Evolutionary conservation across 2,888 invertebrate genomes (phyloP), one percentile per base, ranked within the genome.

Genomic region (Ligdia adustata): DNA sequence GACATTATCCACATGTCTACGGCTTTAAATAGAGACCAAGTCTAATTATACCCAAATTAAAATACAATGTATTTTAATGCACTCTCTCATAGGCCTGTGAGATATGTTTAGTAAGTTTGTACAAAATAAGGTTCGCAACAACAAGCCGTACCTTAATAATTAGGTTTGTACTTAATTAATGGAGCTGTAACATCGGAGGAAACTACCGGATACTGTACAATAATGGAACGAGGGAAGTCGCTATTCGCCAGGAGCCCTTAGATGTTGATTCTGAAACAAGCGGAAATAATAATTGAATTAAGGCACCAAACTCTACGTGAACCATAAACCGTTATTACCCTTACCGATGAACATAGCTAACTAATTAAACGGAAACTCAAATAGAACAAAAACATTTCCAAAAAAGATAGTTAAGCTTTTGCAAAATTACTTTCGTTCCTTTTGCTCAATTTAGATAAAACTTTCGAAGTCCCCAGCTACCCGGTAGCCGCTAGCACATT

Each of bases 131-230:
- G 61, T 50, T 66, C 52, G 59, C 46, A 55, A 50, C 59, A 54
- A 42, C 33, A 49, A 58, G 53, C 45, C 32, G 38, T 49, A 42
- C 20, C 48, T 42, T 43, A 55, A 52, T 14, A 45, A n/a, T 57
- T 60, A 59, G 49, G 44, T 66, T 72, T 75, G 69, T 75, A 76
- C 70, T 71, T 68, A 55, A 55, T 52, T 48, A 50, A 52, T 33
- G 45, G 38, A 52, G 51, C 45, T 35, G 20, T 60, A 38, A 59
- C 40, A 47, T 50, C 51, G 34, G 55, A 70, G 60, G 49, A 58
- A 80, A 85, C 87, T 89, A 89, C 83, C 89, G 88, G 59, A 79
- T 72, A 46, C 64, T 76, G 60, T 79, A 79, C 37, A 85, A 65
- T 54, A 87, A 63, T 61, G 76, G 69, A 48, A 75, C 60, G 46